A percentile compares a stretch with the other conserved stretches of the same genome.
phyloP scores from a whole-genome alignment of 2,888 invertebrate genomes.

The Oscheius sp. region DNA sequence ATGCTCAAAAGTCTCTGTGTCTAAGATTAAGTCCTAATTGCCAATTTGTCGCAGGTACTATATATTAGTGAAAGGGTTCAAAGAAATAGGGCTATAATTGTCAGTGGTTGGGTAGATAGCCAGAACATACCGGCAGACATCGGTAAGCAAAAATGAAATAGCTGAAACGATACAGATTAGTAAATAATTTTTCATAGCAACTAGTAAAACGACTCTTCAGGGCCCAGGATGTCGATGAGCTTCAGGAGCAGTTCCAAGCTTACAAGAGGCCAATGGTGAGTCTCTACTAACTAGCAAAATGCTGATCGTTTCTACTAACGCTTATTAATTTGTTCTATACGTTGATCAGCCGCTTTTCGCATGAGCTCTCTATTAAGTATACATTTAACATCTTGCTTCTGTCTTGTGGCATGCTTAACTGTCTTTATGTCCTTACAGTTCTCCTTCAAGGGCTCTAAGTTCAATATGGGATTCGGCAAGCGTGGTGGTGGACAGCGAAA shows the following conservation, averaged over 20 bases:
- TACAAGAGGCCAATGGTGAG: conserved; percentile 37
- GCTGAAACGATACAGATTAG: too few species aligned
- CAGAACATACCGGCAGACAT: too few species aligned
- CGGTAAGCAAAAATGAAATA: too few species aligned
- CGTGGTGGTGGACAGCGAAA: conserved; percentile 46
- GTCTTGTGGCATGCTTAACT: conserved; percentile 28
- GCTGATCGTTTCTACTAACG: not conserved
- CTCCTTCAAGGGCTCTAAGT: conserved; percentile 40
- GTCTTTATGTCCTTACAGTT: conserved; percentile 20
- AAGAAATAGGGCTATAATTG: too few species aligned
- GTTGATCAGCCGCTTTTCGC: not conserved
- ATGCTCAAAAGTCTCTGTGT: too few species aligned
- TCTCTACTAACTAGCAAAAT: not conserved
- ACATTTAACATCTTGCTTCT: conserved; percentile 5
- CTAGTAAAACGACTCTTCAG: not conserved
- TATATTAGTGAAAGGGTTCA: too few species aligned
- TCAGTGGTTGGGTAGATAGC: too few species aligned
- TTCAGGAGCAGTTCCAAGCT: conserved; percentile 12
- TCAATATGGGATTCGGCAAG: conserved; percentile 62
- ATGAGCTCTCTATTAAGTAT: not conserved
- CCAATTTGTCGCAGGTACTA: too few species aligned
- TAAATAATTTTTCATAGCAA: too few species aligned
- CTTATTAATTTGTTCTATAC: not conserved
- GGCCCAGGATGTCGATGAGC: not conserved
- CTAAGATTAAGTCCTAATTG: too few species aligned